Base-by-base conservation (phyloP, 2,888 invertebrate genomes). In the Eristalis tenax region DNA sequence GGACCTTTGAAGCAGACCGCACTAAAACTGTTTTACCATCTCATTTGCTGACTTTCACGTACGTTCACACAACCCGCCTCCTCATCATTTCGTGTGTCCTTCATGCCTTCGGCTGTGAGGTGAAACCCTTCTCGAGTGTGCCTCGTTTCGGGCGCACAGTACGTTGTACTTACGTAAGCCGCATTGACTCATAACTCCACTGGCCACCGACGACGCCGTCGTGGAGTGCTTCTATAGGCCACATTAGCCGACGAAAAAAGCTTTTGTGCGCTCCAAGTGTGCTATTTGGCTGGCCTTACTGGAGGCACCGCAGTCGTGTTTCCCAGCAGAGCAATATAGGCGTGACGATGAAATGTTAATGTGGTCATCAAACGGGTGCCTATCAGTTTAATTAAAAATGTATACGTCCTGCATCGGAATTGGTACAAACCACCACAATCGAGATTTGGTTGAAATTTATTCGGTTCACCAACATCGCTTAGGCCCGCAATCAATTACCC, bases 151-250 rank as follows among this genome's bases (percentile, higher is more conserved):
- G 61, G 56, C 57, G 65, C 32, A 57, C 63, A 66, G 57, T n/a
- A 5, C 32, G 4, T 10, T 8, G 56, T 70, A 50, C 83, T 86
- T 78, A 86, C 83, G 86, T 83, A 83, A 78, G 56, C 75, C 66
- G 61, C 68, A 82, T 78, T 83, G 86, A 83, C 75, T 83, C 86
- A 82, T 82, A 82, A 82, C 77, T 86, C 82, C 77, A 74, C 15
- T 57, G 61, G 18, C 5, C n/a, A 32, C 10, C 61, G 22, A 56
- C 63, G 38, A 26, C n/a, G 43, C 10, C 61, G 22, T 40, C 63
- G 38, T 35, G 40, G 70, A 61, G 61, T 70, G 70, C 75, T 68
- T 32, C 32, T 1, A 32, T 32, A 71, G 76, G 76, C 84, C 50
- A 68, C 84, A 56, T 0, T 32, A 63, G 80, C 57, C 76, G 65